Base-by-base conservation (phyloP, 1,140 invertebrate species). In the Hylyphantes graminicola region DNA sequence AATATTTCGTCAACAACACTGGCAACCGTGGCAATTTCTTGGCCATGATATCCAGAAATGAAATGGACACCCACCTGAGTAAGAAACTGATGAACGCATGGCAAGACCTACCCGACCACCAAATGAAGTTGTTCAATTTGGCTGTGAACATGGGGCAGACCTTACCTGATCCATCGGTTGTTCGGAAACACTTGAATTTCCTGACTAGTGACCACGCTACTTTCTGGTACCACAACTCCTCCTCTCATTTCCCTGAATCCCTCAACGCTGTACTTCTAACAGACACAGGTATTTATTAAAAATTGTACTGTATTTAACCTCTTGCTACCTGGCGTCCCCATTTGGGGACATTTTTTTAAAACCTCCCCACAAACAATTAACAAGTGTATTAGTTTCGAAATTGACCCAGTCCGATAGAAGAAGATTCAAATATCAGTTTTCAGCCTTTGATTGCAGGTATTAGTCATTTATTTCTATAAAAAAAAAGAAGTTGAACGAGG, bases 211-310 rank as follows among this genome's bases (percentile, higher is more conserved):
- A 89, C 68, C 89, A 89, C 77, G 85, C 87, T 9, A 87, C 87
- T 5, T 89, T 89, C 80, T 89, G 89, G 89, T 89, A 88, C 72
- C 87, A 87, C 53, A 83, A 87, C 72, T 86, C 86, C 0, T 85
- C 76, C 11, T 54, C 64, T 19, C 63, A 85, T 67, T 75, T 59
- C 15, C 59, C 68, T 15, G 55, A 84, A 53, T 87, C 88, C 5
- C 83, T 90, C 7, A 88, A 87, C 19, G 90, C 90, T 13, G 86
- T 91, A 13, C 87, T 91, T 7, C 79, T 91, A 19, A 90, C 90
- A 6, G 90, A 91, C 83, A 90, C 89, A 64, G 90, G 89, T 89
- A 59, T 86, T 85, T 64, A 35, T 35, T 2, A 2, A 35, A 35
- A 35, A 35, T 35, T 35, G 1, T 35, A 35, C 2, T 35, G 35